Evolutionary conservation across 2,797 vertebrate genomes (phyloP).

Genomic region (Crenuchus spilurus): DNA sequence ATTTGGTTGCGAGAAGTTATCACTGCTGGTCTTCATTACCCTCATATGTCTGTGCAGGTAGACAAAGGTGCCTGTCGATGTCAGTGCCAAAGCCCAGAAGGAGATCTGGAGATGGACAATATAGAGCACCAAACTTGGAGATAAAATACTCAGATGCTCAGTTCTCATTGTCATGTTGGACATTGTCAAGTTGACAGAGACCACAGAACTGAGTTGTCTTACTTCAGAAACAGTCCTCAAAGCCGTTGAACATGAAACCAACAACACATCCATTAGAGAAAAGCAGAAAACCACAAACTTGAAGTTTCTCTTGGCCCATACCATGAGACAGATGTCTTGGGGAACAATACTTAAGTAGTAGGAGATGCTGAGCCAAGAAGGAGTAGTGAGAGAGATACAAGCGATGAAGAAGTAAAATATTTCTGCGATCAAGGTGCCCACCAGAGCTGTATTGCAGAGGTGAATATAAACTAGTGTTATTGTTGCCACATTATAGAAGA

Average conservation of each 20-base stretch:
- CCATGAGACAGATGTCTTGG: background rate
- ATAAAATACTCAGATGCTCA: too few species aligned
- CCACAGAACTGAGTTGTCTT: background rate
- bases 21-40: background rate
- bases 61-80: background rate
- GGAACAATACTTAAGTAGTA: slow-evolving; percentile 15
- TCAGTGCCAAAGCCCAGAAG: background rate
- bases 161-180: background rate
- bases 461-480: background rate
- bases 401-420: background rate
- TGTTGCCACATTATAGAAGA: background rate
- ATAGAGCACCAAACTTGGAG: background rate
- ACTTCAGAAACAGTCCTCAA: background rate
- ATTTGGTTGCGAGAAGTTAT: background rate
- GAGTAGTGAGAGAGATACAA: background rate
- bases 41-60: slow-evolving; percentile 4
- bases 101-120: background rate
- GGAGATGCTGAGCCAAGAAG: slow-evolving; percentile 5
- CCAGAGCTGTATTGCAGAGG: background rate
- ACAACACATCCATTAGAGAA: background rate
- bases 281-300: background rate
- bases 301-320: slow-evolving; percentile 22
- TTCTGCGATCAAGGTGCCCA: background rate
- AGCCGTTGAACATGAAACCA: slow-evolving; percentile 17
- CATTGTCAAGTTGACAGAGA: background rate